These are phyloP conservation scores for Schlechtendalia chinensis DNA, from an alignment of 1,140 invertebrate species.

Conservation along the genomic window DNA sequence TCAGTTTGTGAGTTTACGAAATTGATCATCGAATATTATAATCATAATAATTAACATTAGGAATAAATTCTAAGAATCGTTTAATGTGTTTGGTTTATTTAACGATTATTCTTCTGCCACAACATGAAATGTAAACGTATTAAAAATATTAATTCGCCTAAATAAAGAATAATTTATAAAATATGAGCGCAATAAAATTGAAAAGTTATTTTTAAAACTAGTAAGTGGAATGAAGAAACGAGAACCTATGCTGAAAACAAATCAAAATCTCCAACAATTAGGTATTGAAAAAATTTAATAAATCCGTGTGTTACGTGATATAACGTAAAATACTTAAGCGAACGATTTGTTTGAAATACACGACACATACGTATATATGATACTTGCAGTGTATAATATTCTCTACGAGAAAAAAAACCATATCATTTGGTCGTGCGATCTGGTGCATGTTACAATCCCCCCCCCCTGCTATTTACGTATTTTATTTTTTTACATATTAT, in stretches of 20 bases:
- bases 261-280: no score
- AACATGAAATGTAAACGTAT: no score
- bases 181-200: no score
- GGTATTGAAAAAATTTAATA: no score
- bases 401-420: not conserved
- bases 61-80: not conserved
- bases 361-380: no score
- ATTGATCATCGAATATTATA: not conserved
- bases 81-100: not conserved
- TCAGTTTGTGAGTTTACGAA: not conserved
- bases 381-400: no score
- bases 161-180: no score
- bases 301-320: not conserved
- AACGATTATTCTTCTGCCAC: no score
- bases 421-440: not conserved
- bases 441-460: not conserved
- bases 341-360: not conserved
- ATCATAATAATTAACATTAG: not conserved
- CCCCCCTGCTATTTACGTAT: slow-evolving; percentile 6
- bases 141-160: no score
- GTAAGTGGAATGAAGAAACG: no score
- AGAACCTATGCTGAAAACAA: no score
- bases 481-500: slow-evolving; percentile 7
- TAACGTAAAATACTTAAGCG: not conserved
- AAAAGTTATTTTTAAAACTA: no score